These are phyloP conservation scores for Tipula unca DNA, from an alignment of 2,888 invertebrate species.

Conservation along the genomic window DNA sequence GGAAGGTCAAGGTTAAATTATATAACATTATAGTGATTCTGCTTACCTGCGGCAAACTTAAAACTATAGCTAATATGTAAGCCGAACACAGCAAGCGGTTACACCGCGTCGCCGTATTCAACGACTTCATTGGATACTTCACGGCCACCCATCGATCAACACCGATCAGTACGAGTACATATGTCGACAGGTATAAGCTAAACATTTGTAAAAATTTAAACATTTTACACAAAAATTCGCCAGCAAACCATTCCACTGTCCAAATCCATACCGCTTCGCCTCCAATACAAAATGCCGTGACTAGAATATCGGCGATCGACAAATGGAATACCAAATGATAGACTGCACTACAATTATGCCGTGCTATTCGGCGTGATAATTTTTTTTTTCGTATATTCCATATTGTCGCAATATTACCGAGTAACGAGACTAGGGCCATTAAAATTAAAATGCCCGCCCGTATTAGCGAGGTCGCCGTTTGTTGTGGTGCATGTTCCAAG, in stretches of 20 bases:
- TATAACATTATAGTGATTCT: neutral
- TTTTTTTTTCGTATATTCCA: constrained; percentile 63
- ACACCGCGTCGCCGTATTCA: constrained; percentile 59
- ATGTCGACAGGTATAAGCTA: constrained; percentile 72
- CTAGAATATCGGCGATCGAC: constrained; percentile 73
- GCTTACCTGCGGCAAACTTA: constrained; percentile 75
- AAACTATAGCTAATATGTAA: constrained; percentile 64
- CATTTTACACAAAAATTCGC: constrained; percentile 66
- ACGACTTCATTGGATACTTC: constrained; percentile 66
- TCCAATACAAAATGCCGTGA: constrained; percentile 70
- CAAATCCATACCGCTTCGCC: constrained; percentile 76
- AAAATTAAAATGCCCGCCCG: constrained; percentile 58
- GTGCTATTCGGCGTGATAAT: constrained; percentile 46
- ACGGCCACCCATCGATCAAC: constrained; percentile 75
- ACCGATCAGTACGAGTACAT: constrained; percentile 72
- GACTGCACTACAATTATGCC: constrained; percentile 60
- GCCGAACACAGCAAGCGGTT: constrained; percentile 56
- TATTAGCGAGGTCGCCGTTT: constrained; percentile 54
- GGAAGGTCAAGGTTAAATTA: neutral
- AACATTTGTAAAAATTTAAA: constrained; percentile 78
- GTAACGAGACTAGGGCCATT: constrained; percentile 62
- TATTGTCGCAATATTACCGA: constrained; percentile 69
- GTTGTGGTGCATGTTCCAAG: constrained; percentile 59
- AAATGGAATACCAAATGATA: constrained; percentile 72
- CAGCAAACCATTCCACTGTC: constrained; percentile 72